A percentile compares a stretch with the other conserved stretches of the same genome.
Evolutionary conservation across 1,140 invertebrate species (phyloP).

Genomic region (Argopecten irradians): DNA sequence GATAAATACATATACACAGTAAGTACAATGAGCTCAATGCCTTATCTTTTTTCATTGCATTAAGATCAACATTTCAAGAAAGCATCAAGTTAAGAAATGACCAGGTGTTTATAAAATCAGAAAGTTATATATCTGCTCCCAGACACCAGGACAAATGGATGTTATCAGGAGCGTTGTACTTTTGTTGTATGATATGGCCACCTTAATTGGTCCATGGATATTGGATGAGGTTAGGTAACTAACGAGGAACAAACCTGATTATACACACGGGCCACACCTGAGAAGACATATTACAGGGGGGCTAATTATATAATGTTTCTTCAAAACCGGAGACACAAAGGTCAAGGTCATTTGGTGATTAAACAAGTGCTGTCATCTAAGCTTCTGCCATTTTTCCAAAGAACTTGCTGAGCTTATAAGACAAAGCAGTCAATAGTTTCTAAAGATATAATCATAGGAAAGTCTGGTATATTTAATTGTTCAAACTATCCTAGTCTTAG

Average conservation of each 20-base stretch:
- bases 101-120: background rate
- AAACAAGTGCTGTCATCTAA: background rate
- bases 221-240: conserved; percentile 12
- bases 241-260: background rate
- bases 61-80: too few relatives aligned
- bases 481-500: too few relatives aligned
- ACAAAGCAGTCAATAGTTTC: too few relatives aligned
- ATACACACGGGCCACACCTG: background rate
- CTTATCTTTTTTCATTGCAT: too few relatives aligned
- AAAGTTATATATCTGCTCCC: background rate
- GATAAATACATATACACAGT: too few relatives aligned
- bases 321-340: background rate
- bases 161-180: background rate
- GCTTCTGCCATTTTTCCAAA: background rate
- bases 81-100: background rate
- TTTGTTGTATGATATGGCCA: background rate
- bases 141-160: background rate
- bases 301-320: conserved; percentile 5
- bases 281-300: background rate
- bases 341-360: background rate
- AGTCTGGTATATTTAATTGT: too few relatives aligned
- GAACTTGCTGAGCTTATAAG: background rate
- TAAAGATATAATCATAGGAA: too few relatives aligned
- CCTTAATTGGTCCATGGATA: background rate
- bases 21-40: too few relatives aligned